Base-by-base conservation (phyloP, 2,113 vertebrate species). In the Mustelus asterias region DNA sequence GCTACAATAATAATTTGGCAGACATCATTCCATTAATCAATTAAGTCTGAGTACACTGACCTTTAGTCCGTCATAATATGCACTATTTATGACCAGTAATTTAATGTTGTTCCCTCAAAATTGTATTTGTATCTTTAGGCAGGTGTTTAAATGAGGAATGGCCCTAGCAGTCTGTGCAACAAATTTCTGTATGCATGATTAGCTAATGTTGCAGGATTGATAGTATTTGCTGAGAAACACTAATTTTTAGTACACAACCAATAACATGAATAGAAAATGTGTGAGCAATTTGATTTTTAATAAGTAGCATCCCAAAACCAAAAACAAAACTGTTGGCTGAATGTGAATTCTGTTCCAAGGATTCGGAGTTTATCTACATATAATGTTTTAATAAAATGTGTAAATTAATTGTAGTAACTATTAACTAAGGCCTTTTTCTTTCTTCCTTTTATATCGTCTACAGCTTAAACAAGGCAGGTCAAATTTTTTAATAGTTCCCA, bases 21-120 rank as follows among this genome's bases (percentile, higher is more conserved):
- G 9, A 16, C 65, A 94, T 70, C 41, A 69, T 69, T 94, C 9
- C 29, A 70, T 69, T 37, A 29, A 22, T 24, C 65, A 44, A 94
- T 70, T 48, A 70, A 94, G 14, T 16, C 24, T 94, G 41, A 94
- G 93, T 94, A 70, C 41, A 41, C 65, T 70, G 41, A 69, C 65
- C 41, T 70, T 94, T 11, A 94, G 24, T 70, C 65, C 88, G n/a
- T 92, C 54, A 92, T 33, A 92, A 92, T 60, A n/a, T 92, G 88
- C 14, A 63, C 33, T 92, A 92, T 63, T 29, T 70, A 70, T 70
- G 93, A 22, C 22, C 24, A 29, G 41, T 94, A 29, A 26, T 94
- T 94, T n/a, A 94, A 44, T 44, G 18, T 4, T 9, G 16, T 70
- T 69, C n/a, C n/a, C 33, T 94, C 11, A 94, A 67, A 94, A 94